Percentiles rank a stretch among this genome's conserved stretches.
phyloP scores from a whole-genome alignment of 2,888 invertebrate genomes.

The Cheilosia variabilis region DNA sequence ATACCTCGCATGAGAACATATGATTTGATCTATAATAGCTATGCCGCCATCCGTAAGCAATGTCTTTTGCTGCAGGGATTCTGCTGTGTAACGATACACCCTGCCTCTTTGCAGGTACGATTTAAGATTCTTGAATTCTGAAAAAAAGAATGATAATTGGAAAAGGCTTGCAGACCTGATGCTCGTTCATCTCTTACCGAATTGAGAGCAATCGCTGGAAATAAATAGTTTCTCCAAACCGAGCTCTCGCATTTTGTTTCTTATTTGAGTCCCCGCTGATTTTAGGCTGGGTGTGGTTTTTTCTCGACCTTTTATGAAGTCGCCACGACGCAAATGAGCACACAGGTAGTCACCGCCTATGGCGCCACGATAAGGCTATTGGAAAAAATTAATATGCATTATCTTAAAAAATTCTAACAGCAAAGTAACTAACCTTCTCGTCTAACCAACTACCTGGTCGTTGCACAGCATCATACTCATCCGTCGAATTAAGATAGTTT shows the following conservation, averaged over 20 bases:
- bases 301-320: conserved; percentile 91
- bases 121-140: conserved; percentile 81
- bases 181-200: conserved; percentile 82
- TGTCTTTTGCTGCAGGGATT: conserved; percentile 79
- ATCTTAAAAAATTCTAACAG: not conserved
- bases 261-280: conserved; percentile 90
- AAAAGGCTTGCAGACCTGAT: too few relatives aligned
- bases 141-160: conserved; percentile 3
- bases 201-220: conserved; percentile 91
- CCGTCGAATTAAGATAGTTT: conserved; percentile 87
- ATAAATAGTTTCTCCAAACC: conserved; percentile 89
- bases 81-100: conserved; percentile 80
- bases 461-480: conserved; percentile 86
- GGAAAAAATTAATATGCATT: conserved; percentile 21
- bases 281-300: conserved; percentile 91
- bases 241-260: conserved; percentile 85
- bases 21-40: conserved; percentile 97
- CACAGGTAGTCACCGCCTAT: conserved; percentile 90
- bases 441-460: conserved; percentile 86
- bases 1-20: conserved; percentile 92
- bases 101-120: conserved; percentile 79
- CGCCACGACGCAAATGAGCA: conserved; percentile 94
- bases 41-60: conserved; percentile 90
- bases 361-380: conserved; percentile 84
- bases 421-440: conserved; percentile 45